These are phyloP conservation scores for Scaptomyza graminum DNA, from an alignment of 1,140 invertebrate genomes.

Conservation along the genomic window DNA sequence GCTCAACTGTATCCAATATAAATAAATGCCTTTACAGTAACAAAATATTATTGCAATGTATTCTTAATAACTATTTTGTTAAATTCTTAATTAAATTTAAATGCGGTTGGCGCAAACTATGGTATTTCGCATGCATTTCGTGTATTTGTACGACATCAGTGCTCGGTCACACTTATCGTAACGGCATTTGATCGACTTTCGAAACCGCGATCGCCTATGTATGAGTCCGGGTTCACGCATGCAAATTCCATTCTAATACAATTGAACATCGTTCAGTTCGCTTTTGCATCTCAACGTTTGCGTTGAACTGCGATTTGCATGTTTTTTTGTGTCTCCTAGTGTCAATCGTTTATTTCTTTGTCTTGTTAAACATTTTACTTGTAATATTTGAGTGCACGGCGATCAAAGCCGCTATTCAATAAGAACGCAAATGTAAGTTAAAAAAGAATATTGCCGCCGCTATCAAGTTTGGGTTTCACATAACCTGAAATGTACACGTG, in stretches of 20 bases:
- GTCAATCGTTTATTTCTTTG: slow-evolving; percentile 10
- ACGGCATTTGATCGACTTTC: slow-evolving; percentile 36
- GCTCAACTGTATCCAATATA: too few relatives aligned
- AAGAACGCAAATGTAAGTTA: slow-evolving; percentile 36
- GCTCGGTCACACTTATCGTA: slow-evolving; percentile 9
- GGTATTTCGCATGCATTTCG: neutral
- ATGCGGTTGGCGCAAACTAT: too few relatives aligned
- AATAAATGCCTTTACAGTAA: too few relatives aligned
- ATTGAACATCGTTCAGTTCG: slow-evolving; percentile 35
- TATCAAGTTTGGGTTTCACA: neutral
- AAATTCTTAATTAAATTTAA: too few relatives aligned
- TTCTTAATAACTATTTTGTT: too few relatives aligned
- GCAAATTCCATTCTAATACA: neutral
- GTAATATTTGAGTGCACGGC: slow-evolving; percentile 9
- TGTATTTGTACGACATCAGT: neutral
- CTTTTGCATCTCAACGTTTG: slow-evolving; percentile 27
- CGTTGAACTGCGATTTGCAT: slow-evolving; percentile 15
- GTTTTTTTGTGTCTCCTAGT: slow-evolving; percentile 12
- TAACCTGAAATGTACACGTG: slow-evolving; percentile 53
- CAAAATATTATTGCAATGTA: too few relatives aligned
- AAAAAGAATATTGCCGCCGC: too few relatives aligned
- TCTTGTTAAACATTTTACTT: slow-evolving; percentile 26
- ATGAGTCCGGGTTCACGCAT: neutral
- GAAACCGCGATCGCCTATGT: neutral
- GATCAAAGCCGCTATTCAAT: slow-evolving; percentile 13